A percentile compares a stretch with the other conserved stretches of the same genome.
These are phyloP conservation scores for Paragorgia papillata DNA, from an alignment of 92 coral and sea anemone species.

Conservation along the genomic window DNA sequence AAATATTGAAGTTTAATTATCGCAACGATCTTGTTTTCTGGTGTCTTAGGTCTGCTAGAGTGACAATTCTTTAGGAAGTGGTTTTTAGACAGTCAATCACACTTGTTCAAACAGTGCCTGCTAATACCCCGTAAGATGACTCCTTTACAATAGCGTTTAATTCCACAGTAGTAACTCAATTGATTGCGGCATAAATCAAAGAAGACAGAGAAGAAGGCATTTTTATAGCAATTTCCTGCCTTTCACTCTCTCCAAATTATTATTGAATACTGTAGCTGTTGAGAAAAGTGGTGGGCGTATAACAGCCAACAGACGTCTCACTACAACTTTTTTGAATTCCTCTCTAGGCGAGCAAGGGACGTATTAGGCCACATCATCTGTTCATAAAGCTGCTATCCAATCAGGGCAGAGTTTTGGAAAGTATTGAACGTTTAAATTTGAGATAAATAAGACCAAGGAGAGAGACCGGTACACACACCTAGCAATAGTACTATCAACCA, in stretches of 20 bases:
- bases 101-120: constrained; percentile 23
- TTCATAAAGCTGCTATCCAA: constrained; percentile 12
- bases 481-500: constrained; percentile 8
- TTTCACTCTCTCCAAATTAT: background rate
- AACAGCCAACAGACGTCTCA: background rate
- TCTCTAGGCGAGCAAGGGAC: constrained; percentile 13
- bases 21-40: too few species aligned
- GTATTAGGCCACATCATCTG: background rate
- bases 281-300: constrained; percentile 26
- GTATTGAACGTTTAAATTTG: background rate
- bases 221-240: constrained; percentile 38
- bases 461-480: constrained; percentile 7
- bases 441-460: background rate
- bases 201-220: background rate
- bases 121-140: constrained; percentile 27
- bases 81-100: constrained; percentile 36
- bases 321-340: constrained; percentile 17
- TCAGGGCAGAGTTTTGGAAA: background rate
- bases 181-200: constrained; percentile 42
- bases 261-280: constrained; percentile 5
- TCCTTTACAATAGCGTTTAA: constrained; percentile 22
- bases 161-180: constrained; percentile 22
- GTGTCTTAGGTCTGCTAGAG: too few species aligned
- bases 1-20: too few species aligned
- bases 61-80: constrained; percentile 36